Conservation (phyloP, 2,888 invertebrate species). For the Cephus spinipes region DNA sequence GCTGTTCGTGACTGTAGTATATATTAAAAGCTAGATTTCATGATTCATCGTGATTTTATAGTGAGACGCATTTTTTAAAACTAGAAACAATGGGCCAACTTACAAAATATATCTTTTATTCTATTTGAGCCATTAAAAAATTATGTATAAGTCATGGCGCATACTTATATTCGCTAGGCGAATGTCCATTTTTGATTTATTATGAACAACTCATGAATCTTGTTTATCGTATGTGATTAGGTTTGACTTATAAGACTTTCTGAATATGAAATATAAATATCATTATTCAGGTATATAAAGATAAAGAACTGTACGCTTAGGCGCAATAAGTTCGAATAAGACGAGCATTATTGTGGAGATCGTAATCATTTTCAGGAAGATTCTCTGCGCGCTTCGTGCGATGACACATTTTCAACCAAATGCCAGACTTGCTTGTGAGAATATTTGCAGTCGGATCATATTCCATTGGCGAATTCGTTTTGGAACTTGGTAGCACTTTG, state of each 20-base stretch:
- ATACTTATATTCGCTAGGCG: not conserved
- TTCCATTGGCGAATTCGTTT: conserved; percentile 33
- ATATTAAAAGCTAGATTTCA: not conserved
- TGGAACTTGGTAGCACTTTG: conserved; percentile 38
- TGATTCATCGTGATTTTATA: not conserved
- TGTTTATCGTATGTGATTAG: not conserved
- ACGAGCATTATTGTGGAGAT: not conserved
- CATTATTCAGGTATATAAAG: not conserved
- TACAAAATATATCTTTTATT: not conserved
- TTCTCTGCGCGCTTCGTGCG: not conserved
- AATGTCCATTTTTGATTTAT: not conserved
- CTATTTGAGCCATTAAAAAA: not conserved
- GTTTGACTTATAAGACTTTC: not conserved
- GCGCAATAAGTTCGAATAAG: not conserved
- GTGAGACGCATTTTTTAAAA: not conserved
- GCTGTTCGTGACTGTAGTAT: not conserved
- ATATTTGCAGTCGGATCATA: conserved; percentile 39
- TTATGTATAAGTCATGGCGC: not conserved
- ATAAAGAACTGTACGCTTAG: not conserved
- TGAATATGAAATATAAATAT: not conserved
- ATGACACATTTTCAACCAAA: conserved; percentile 43
- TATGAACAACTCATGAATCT: not conserved
- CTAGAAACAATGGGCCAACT: not conserved
- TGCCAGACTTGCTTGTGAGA: conserved; percentile 39
- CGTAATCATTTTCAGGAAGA: not conserved